Conservation (phyloP, 2,797 vertebrate genomes). For the Odontamblyopus lacepedii region DNA sequence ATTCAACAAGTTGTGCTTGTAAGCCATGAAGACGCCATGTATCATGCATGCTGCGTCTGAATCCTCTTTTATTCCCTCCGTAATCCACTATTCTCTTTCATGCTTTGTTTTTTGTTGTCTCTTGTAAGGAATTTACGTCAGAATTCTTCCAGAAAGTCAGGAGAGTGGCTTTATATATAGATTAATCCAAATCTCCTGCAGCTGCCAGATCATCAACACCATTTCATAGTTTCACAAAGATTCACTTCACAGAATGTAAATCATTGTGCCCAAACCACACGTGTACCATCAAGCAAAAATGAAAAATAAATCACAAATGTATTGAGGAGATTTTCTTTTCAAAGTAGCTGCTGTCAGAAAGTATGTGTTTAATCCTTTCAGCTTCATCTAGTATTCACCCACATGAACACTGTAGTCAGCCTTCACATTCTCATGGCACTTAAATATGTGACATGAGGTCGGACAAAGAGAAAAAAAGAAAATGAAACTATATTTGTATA, state of each 20-base stretch:
- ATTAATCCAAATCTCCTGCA: constrained; percentile 23
- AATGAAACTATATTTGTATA: no score
- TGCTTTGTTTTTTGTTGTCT: constrained; percentile 11
- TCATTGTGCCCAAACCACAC: background rate
- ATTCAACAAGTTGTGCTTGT: constrained; percentile 32
- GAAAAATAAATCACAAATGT: constrained; percentile 10
- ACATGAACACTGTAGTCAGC: background rate
- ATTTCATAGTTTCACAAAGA: constrained; percentile 20
- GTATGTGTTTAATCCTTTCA: background rate
- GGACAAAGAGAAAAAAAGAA: background rate
- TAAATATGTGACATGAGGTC: background rate
- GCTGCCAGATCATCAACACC: constrained; percentile 4
- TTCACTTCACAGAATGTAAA: constrained; percentile 14
- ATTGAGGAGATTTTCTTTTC: constrained; percentile 1
- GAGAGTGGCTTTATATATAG: constrained; percentile 28
- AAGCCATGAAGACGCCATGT: constrained; percentile 14
- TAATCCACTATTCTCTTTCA: constrained; percentile 29
- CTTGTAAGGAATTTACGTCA: constrained; percentile 23
- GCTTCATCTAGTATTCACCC: background rate
- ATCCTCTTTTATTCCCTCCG: constrained; percentile 18
- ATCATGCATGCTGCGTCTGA: background rate
- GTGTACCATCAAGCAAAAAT: background rate
- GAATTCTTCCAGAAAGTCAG: constrained; percentile 27
- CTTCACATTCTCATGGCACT: background rate
- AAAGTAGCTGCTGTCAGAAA: background rate